Percentiles rank a stretch among this genome's conserved stretches.
Evolutionary conservation across 2,113 vertebrate species (phyloP).

Genomic region (Chaenogobius annularis): DNA sequence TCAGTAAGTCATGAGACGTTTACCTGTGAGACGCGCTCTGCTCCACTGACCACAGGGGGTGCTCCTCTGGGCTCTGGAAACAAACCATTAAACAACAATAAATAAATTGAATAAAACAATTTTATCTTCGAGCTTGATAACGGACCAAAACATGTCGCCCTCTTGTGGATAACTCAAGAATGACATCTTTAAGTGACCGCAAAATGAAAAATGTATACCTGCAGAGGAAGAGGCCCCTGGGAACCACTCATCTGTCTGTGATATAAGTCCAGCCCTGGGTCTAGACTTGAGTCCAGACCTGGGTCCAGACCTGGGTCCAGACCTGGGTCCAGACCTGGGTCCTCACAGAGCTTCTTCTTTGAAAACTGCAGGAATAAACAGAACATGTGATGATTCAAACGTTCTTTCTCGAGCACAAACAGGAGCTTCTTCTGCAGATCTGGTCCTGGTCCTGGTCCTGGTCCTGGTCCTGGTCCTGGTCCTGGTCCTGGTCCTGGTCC

Average conservation of each 20-base stretch:
- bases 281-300: no score
- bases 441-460: no score
- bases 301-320: neutral
- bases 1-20: no score
- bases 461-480: no score
- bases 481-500: no score
- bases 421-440: no score
- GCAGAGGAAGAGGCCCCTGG: neutral
- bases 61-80: neutral
- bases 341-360: neutral
- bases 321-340: neutral
- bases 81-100: neutral
- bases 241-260: neutral
- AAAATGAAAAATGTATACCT: neutral
- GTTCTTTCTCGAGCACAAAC: no score
- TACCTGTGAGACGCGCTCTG: no score
- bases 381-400: neutral
- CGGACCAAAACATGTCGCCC: neutral
- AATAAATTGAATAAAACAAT: no score
- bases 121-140: no score
- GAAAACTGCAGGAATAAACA: neutral
- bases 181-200: neutral
- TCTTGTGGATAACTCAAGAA: neutral
- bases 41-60: neutral
- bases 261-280: neutral